Percentiles rank a stretch among this genome's conserved stretches.
Conservation (phyloP, 2,113 vertebrate species). For the Myrmecophaga tridactyla region DNA sequence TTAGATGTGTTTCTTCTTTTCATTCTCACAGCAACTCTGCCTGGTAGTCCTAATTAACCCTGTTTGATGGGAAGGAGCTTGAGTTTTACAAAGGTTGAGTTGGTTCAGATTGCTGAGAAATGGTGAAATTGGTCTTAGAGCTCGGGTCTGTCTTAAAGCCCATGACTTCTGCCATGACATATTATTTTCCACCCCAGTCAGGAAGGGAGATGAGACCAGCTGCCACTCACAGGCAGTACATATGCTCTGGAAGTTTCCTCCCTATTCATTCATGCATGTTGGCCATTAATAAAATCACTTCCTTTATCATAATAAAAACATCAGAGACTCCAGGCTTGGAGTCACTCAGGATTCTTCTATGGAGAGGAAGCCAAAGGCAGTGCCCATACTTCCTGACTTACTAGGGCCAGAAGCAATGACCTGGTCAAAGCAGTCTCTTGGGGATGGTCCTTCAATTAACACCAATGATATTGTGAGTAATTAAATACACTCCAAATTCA, state of each 20-base stretch:
- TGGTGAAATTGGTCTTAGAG: not conserved
- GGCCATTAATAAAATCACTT: not conserved
- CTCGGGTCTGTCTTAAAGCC: no score
- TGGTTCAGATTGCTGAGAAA: not conserved
- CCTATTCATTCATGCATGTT: not conserved
- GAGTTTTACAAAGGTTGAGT: not conserved
- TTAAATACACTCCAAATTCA: not conserved
- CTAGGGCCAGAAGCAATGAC: not conserved
- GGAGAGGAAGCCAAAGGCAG: not conserved
- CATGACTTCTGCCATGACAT: not conserved
- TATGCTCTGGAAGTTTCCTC: not conserved
- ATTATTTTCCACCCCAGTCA: not conserved
- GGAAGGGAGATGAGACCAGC: not conserved
- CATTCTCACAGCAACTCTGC: not conserved
- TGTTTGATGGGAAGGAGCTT: not conserved
- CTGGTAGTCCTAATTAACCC: not conserved
- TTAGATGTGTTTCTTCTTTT: not conserved
- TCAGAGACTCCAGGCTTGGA: not conserved
- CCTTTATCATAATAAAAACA: not conserved
- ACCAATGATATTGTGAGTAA: not conserved
- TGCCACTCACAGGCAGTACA: not conserved
- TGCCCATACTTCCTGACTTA: not conserved
- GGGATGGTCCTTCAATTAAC: not conserved
- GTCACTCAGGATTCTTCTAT: not conserved
- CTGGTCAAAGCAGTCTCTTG: not conserved